Evolutionary conservation across 30 jellyfish, hydroid and myxozoan species (phyloP).

Genomic region (Sanderia malayensis): DNA sequence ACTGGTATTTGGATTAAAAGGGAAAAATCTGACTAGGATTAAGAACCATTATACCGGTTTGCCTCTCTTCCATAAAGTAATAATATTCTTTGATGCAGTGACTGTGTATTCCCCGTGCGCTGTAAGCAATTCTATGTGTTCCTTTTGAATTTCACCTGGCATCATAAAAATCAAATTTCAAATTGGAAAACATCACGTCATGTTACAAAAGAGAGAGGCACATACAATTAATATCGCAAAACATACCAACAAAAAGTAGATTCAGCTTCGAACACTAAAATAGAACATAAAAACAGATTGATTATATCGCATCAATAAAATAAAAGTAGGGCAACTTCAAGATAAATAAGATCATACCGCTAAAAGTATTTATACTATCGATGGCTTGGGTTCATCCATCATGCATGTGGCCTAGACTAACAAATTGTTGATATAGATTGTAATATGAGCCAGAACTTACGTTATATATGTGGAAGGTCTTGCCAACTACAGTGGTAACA

Average conservation of each 20-base stretch:
- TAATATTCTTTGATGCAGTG: conserved; percentile 37
- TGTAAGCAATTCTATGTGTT: conserved; percentile 42
- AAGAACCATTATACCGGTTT: conserved; percentile 34
- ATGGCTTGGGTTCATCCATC: too few relatives aligned
- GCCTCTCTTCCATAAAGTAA: conserved; percentile 69
- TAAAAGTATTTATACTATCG: too few relatives aligned
- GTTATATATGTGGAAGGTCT: conserved; percentile 76
- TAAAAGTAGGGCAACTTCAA: background rate
- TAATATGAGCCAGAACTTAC: conserved; percentile 47
- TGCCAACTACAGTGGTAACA: conserved; percentile 93
- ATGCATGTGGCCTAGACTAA: too few relatives aligned
- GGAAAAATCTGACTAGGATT: too few relatives aligned
- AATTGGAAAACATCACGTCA: too few relatives aligned
- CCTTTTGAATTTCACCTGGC: conserved; percentile 67
- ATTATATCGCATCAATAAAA: too few relatives aligned
- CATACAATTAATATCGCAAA: too few relatives aligned
- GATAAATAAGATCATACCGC: too few relatives aligned
- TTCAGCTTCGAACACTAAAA: conserved; percentile 68
- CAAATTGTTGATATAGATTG: too few relatives aligned
- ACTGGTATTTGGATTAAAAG: too few relatives aligned
- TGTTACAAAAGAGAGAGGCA: background rate
- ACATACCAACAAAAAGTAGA: conserved; percentile 74
- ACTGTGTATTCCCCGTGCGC: conserved; percentile 48
- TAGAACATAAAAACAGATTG: too few relatives aligned
- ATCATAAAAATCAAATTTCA: too few relatives aligned